Percentiles rank a stretch among this genome's conserved stretches.
These are phyloP conservation scores for Lasioglossum figueresi DNA, from an alignment of 2,888 invertebrate genomes.

Conservation along the genomic window DNA sequence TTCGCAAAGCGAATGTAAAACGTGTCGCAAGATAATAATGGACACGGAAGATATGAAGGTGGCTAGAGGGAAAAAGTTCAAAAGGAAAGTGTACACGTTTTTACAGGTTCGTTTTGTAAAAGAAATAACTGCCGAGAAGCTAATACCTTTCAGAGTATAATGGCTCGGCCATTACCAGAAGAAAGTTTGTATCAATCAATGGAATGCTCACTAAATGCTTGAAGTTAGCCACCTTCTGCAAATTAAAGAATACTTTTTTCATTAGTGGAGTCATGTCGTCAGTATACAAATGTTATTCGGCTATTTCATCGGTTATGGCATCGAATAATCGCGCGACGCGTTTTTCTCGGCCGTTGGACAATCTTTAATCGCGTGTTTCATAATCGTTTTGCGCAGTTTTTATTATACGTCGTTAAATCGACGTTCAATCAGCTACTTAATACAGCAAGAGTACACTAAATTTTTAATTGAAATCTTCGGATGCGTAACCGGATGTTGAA, in stretches of 20 bases:
- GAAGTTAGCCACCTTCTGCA: not conserved
- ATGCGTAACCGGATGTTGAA: not conserved
- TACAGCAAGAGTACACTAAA: not conserved
- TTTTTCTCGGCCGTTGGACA: not conserved
- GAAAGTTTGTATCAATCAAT: not conserved
- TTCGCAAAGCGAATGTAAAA: not conserved
- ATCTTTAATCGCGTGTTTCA: slow-evolving; percentile 13
- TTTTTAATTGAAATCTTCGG: not conserved
- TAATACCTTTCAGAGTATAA: not conserved
- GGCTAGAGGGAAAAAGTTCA: not conserved
- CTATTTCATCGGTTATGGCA: not conserved
- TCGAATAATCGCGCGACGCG: not conserved
- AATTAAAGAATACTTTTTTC: not conserved
- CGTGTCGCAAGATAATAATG: not conserved
- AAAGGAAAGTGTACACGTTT: not conserved
- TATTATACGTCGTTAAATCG: not conserved
- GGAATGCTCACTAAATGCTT: not conserved
- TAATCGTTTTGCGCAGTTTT: slow-evolving; percentile 22
- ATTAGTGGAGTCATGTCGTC: not conserved
- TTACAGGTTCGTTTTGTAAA: not conserved
- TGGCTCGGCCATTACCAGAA: not conserved
- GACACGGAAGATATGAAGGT: not conserved
- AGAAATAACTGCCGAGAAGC: not conserved
- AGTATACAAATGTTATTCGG: not conserved
- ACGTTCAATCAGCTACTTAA: not conserved